These are phyloP conservation scores for Diplodus sargus DNA, from an alignment of 2,797 vertebrate genomes.

Conservation along the genomic window DNA sequence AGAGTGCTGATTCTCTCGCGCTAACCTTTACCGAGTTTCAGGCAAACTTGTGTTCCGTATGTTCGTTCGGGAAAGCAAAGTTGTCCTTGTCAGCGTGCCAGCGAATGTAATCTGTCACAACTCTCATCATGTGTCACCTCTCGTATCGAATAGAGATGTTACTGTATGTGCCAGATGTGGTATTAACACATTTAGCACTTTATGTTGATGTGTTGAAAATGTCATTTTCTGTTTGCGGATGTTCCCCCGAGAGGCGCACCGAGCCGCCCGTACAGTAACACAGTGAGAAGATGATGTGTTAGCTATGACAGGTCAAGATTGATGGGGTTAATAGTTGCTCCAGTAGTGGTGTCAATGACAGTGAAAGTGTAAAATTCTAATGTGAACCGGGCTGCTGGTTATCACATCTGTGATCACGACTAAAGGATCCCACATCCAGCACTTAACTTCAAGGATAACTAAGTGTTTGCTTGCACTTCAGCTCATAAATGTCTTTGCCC, in stretches of 20 bases:
- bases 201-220: conserved; percentile 13
- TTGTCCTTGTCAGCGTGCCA: background rate
- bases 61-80: background rate
- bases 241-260: background rate
- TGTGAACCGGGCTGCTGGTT: background rate
- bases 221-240: background rate
- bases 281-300: background rate
- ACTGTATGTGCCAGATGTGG: conserved; percentile 8
- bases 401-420: background rate
- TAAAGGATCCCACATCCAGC: background rate
- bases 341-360: background rate
- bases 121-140: background rate
- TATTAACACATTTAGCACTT: conserved; percentile 31
- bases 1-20: conserved; percentile 12
- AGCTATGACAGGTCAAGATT: background rate
- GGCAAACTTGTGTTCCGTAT: conserved; percentile 7
- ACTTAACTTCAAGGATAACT: too few species aligned
- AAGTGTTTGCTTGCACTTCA: too few species aligned
- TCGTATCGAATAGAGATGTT: conserved; percentile 1
- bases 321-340: background rate
- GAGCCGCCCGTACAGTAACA: background rate
- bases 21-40: conserved; percentile 22
- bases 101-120: conserved; percentile 32
- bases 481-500: too few species aligned
- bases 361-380: conserved; percentile 1